Evolutionary conservation across 2,113 vertebrate genomes (phyloP).

Genomic region (Leptosomus discolor): DNA sequence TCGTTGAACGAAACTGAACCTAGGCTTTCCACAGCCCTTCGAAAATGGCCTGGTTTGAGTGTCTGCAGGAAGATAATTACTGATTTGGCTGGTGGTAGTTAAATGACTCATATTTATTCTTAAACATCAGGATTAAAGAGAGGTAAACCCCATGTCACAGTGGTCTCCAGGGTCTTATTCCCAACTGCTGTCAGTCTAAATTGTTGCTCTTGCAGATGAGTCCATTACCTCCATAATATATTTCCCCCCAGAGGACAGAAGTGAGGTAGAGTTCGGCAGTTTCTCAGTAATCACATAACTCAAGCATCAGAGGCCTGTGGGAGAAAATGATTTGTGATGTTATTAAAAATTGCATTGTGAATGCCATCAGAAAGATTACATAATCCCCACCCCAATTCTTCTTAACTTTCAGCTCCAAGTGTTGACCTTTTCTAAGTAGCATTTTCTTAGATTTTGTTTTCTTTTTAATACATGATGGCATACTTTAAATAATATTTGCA

Average conservation of each 20-base stretch:
- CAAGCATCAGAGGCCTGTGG: neutral
- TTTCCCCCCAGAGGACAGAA: neutral
- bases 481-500: neutral
- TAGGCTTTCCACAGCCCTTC: neutral
- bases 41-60: neutral
- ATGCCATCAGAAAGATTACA: neutral
- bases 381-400: neutral
- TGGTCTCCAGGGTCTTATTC: neutral
- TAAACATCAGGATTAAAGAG: neutral
- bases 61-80: neutral
- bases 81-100: neutral
- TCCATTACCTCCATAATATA: neutral
- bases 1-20: neutral
- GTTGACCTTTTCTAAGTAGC: neutral
- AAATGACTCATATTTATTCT: neutral
- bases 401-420: neutral
- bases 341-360: neutral
- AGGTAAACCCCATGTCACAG: neutral
- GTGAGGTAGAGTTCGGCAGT: neutral
- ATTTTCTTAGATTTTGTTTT: neutral
- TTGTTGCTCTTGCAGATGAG: neutral
- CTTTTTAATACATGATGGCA: neutral
- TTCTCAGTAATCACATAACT: neutral
- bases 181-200: neutral
- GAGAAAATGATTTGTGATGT: neutral